Conservation (phyloP, 2,797 vertebrate genomes). For the Remorina albescens region DNA sequence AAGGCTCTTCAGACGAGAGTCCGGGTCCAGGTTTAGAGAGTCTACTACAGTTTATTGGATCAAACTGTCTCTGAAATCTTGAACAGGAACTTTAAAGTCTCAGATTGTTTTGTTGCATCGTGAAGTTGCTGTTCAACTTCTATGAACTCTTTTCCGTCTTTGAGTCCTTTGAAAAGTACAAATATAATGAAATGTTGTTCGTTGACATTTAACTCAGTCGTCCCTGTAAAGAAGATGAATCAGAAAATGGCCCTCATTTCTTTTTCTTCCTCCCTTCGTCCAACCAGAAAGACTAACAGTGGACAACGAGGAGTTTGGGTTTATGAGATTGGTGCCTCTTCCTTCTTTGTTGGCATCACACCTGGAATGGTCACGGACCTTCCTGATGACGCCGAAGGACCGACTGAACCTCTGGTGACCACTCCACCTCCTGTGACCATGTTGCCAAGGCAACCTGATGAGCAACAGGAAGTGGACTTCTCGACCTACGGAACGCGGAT, state of each 20-base stretch:
- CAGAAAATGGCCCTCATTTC: too few relatives aligned
- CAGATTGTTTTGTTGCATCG: too few relatives aligned
- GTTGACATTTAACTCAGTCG: too few relatives aligned
- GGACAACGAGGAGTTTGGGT: conserved; percentile 90
- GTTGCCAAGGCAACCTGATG: conserved; percentile 9
- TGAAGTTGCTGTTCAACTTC: too few relatives aligned
- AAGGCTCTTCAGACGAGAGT: too few relatives aligned
- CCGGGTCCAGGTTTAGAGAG: too few relatives aligned
- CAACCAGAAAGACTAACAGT: conserved; percentile 88
- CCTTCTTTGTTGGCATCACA: conserved; percentile 60
- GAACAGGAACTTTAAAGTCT: too few relatives aligned
- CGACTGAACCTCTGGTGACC: conserved; percentile 12
- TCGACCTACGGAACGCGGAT: not conserved
- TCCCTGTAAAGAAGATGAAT: too few relatives aligned
- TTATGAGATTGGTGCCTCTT: conserved; percentile 87
- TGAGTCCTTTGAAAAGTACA: not conserved
- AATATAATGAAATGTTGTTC: too few relatives aligned
- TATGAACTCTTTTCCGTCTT: not conserved
- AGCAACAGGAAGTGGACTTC: conserved; percentile 1
- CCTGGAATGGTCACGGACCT: conserved; percentile 57
- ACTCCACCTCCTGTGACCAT: conserved; percentile 8
- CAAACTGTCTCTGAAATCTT: not conserved
- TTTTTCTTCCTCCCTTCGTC: not conserved
- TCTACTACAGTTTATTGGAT: not conserved
- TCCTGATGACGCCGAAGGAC: not conserved